Evolutionary conservation across 2,797 vertebrate genomes (phyloP), one percentile per base, ranked within the genome.

Genomic region (Enteromius treurensis): DNA sequence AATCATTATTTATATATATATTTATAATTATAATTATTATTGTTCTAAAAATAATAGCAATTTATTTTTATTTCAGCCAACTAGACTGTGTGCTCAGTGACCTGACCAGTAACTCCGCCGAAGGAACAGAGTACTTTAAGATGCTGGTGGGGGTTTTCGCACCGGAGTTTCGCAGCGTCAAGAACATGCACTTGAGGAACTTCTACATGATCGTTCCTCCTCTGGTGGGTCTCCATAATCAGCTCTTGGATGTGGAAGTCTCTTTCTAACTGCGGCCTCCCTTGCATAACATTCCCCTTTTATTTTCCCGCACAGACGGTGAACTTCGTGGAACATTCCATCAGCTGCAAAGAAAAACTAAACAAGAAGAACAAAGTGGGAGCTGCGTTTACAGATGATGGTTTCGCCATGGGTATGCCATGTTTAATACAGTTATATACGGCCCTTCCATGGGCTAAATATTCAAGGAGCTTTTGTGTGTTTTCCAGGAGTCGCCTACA

Each of bases 331-430:
- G 98, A 99, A 82, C 98, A 99, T 91, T 99, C 98, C 14, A 99
- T 99, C 91, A 94, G 95, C 90, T 99, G 98, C 90, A 99, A 99
- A 91, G 98, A 99, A 89, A 99, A 99, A 83, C 85, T 99, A 85
- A 99, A 97, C 93, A 99, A 99, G 93, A 99, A 99, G 91, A 99
- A 99, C 91, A 99, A 99, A 95, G 94, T 89, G 9, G 98, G 98
- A 88, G 97, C 98, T 58, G 96, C 98, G 69, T 99, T 99, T 90
- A 99, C 98, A 55, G 98, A 99, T 75, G 98, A 99, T 86, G 98
- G 98, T 47, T 99, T 99, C 91, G 97, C 98, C 42, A 99, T 99
- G 98, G 98, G 98, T 98, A 92, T 13, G 42, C 42, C 94, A 95
- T 86, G 37, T 55, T 40, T 23, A 5, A 19, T 21, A 19, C 14